Percentiles rank a stretch among this genome's conserved stretches.
These are phyloP conservation scores for Pomatorhinus ruficollis DNA, from an alignment of 2,113 vertebrate species.

Conservation along the genomic window DNA sequence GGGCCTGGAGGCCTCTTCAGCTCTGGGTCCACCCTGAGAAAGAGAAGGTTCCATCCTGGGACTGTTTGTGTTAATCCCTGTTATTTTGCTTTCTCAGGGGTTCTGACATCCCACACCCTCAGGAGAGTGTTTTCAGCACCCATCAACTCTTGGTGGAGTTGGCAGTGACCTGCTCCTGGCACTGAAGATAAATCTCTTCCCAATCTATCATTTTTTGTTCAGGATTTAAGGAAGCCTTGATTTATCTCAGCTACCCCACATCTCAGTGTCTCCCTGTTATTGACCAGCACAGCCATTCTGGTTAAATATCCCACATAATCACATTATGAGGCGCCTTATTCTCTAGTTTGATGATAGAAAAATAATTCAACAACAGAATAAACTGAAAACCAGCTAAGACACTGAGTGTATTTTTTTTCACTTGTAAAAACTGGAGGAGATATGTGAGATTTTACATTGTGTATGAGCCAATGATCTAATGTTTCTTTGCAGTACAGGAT, in stretches of 20 bases:
- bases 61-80: not conserved
- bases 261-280: rapidly evolving
- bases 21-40: not conserved
- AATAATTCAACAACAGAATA: not conserved
- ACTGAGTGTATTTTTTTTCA: not conserved
- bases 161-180: not conserved
- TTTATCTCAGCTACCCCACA: not conserved
- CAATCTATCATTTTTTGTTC: not conserved
- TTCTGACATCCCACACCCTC: not conserved
- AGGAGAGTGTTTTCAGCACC: not conserved
- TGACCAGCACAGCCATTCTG: not conserved
- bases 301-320: not conserved
- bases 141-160: rapidly evolving
- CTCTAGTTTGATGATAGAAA: not conserved
- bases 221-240: not conserved
- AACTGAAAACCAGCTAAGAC: not conserved
- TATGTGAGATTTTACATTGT: rapidly evolving
- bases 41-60: not conserved
- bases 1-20: rapidly evolving
- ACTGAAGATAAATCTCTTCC: not conserved
- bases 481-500: not conserved
- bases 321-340: not conserved
- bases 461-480: not conserved
- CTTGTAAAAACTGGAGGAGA: not conserved
- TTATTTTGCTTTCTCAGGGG: not conserved